A percentile compares a stretch with the other conserved stretches of the same genome.
Conservation (phyloP, 2,113 vertebrate species). For the Fukomys damarensis region DNA sequence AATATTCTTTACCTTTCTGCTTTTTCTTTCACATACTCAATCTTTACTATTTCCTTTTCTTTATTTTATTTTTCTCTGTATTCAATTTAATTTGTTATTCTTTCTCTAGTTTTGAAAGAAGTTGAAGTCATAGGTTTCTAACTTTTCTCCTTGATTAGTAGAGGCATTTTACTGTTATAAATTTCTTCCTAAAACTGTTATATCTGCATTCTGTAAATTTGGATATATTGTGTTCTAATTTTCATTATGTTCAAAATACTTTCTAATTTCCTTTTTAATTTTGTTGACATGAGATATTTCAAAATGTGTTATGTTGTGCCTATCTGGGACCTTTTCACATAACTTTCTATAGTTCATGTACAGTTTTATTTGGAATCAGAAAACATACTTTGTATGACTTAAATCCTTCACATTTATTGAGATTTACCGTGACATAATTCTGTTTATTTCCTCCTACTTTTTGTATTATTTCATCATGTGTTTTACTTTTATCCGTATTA, state of each 20-base stretch:
- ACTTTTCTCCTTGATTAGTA: background rate
- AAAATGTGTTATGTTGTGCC: background rate
- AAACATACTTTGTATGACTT: background rate
- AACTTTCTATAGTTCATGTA: background rate
- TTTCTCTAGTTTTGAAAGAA: background rate
- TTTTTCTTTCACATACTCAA: background rate
- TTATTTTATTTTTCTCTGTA: background rate
- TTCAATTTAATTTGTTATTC: background rate
- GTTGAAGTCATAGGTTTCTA: background rate
- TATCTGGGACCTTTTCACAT: background rate
- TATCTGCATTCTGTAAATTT: background rate
- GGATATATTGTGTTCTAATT: background rate
- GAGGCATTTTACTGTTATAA: background rate
- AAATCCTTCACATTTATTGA: background rate
- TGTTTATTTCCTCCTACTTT: background rate
- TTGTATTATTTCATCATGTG: background rate
- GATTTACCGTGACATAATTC: background rate
- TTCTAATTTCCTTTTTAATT: background rate
- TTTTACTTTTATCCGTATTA: background rate
- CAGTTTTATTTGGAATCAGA: background rate
- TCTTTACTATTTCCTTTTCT: background rate
- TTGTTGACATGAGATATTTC: background rate
- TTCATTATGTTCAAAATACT: conserved; percentile 1
- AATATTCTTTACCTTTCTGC: background rate
- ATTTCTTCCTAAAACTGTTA: background rate